Evolutionary conservation across 2,888 invertebrate species (phyloP).

Genomic region (Spilarctia lutea): DNA sequence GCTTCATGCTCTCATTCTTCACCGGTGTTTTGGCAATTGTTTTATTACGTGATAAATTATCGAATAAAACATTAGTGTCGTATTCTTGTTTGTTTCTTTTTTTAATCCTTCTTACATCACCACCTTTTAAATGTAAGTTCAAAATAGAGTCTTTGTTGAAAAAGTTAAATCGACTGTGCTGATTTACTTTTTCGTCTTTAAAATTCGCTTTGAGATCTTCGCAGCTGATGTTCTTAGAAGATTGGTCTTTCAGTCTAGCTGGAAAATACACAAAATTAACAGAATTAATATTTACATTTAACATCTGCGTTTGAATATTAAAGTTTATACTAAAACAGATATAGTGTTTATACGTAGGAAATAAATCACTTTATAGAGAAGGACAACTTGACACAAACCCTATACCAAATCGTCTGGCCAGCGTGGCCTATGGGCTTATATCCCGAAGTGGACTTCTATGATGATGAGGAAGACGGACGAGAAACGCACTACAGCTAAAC

Average conservation of each 20-base stretch:
- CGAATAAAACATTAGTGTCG: constrained; percentile 22
- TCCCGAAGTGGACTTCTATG: too few species aligned
- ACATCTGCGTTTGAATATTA: neutral
- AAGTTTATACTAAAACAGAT: neutral
- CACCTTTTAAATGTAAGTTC: constrained; percentile 19
- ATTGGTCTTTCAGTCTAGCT: constrained; percentile 28
- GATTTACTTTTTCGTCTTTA: constrained; percentile 9
- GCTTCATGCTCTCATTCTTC: constrained; percentile 14
- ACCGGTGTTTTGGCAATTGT: constrained; percentile 20
- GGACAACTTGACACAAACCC: too few species aligned
- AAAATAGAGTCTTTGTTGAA: constrained; percentile 25
- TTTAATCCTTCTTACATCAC: constrained; percentile 14
- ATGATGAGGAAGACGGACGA: too few species aligned
- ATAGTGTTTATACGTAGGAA: too few species aligned
- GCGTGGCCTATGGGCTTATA: too few species aligned
- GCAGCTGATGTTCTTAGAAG: constrained; percentile 27
- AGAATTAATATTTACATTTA: neutral
- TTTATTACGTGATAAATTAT: constrained; percentile 22
- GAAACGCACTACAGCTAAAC: too few species aligned
- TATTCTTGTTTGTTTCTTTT: constrained; percentile 14
- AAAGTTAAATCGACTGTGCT: constrained; percentile 24
- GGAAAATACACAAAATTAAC: constrained; percentile 26
- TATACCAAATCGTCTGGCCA: too few species aligned
- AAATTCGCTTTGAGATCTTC: constrained; percentile 18
- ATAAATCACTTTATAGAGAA: too few species aligned